Percentiles rank a stretch among this genome's conserved stretches.
These are phyloP conservation scores for Gorsachius goisagi DNA, from an alignment of 2,113 vertebrate genomes.

Conservation along the genomic window DNA sequence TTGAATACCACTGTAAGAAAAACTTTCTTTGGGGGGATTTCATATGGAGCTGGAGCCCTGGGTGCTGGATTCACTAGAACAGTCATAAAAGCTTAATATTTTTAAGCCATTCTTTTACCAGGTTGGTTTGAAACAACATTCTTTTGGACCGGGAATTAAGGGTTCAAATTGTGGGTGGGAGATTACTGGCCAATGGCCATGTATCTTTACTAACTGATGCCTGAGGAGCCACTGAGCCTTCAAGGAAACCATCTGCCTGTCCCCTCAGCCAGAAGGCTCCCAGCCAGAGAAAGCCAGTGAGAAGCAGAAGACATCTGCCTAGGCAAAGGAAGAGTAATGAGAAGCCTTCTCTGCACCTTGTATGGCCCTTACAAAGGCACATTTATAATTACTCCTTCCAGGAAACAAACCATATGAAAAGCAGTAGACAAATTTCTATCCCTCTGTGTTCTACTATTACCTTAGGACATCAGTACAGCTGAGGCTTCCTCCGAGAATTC, in stretches of 20 bases:
- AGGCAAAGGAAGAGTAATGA: not conserved
- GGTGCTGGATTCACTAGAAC: not conserved
- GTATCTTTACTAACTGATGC: not conserved
- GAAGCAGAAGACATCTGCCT: not conserved
- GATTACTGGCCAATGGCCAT: not conserved
- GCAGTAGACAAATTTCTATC: not conserved
- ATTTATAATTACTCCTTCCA: not conserved
- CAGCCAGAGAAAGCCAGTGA: not conserved
- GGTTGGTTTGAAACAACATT: not conserved
- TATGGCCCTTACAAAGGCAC: not conserved
- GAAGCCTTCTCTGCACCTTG: not conserved
- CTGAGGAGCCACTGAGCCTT: conserved; percentile 8
- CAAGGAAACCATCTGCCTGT: conserved; percentile 31
- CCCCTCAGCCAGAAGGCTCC: not conserved
- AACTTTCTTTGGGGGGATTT: not conserved
- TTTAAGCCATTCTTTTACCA: not conserved
- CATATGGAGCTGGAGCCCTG: not conserved
- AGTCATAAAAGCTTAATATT: not conserved
- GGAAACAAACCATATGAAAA: not conserved
- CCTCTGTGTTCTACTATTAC: not conserved
- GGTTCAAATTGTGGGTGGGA: not conserved
- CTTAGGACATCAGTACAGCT: not conserved
- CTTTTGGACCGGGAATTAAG: not conserved
- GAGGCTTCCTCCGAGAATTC: not conserved
- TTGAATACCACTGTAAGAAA: not conserved